Base-by-base conservation (phyloP, 1,140 invertebrate genomes). In the Drosophila nasuta region DNA sequence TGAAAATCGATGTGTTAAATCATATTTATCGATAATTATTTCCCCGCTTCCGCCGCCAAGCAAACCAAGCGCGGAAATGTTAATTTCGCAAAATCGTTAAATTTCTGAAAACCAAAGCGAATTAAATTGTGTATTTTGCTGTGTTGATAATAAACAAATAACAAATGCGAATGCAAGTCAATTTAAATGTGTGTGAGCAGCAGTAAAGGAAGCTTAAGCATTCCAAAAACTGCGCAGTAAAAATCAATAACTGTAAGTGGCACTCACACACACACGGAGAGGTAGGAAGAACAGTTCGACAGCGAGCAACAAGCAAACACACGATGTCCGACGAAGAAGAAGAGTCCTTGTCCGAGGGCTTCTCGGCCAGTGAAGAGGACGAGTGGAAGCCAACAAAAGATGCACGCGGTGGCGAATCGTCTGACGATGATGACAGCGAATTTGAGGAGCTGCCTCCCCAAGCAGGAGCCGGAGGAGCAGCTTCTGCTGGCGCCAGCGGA, bases 241-340 rank as follows among this genome's bases (percentile, higher is more conserved):
- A 88, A 88, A 88, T 88, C 83, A 88, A 88, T 88, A 88, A 88
- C 81, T 83, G 77, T 85, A 80, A 83, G 80, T 82, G 80, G 83
- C 63, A 82, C 45, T 30, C 33, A 69, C 65, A 72, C 65, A 65
- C 71, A 81, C 6, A 38, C 35, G 8, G 2, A 38, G 0, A 38
- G 6, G 8, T 25, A 25, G 20, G 82, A 80, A 66, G 80, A 77
- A 20, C 62, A 15, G 38, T 60, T 60, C 38, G 77, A n/a, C 66
- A 52, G 56, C 62, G 30, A 75, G 62, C 58, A 33, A 75, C 63
- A 69, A 59, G 64, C 71, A 71, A 8, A 15, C 56, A 46, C 62
- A 81, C 52, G 46, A 92, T 92, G 91, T 92, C 91, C 8, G 91
- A 92, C 68, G 91, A 92, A 69, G 90, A 91, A 65, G 91, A 92